Evolutionary conservation across 2,888 invertebrate species (phyloP), one percentile per base, ranked within the genome.

Genomic region (Drosophila robusta): DNA sequence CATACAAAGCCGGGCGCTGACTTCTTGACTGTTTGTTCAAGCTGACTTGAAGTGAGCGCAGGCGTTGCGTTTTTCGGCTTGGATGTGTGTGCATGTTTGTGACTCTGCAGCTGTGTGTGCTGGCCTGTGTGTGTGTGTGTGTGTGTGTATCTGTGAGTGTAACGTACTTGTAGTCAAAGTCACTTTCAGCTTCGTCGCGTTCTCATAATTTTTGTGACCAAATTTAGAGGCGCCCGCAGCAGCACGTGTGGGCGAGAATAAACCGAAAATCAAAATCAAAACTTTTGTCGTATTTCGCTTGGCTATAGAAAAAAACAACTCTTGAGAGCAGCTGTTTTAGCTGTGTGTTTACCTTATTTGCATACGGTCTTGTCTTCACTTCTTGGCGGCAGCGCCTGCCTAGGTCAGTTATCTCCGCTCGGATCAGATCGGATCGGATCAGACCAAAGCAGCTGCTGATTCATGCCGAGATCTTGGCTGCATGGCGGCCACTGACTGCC

Each of bases 91-190:
- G 8, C 29, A 26, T 65, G 42, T 6, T 38, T 56, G 38, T 34
- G 41, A 16, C 26, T 55, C 12, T 55, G 51, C 60, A 38, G 50
- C 46, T 62, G 45, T 54, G 41, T 69, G 12, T 67, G 18, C 18
- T 18, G 1, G 18, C 18, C 46, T 65, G 46, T 45, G 56, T 61
- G 39, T 63, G 39, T 46, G 26, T 49, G 60, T 41, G 71, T 61
- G 68, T 66, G 73, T 70, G 56, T 61, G 39, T 63, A 36, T 46
- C 24, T 49, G 60, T 41, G 71, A 64, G 68, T 66, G 73, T 70
- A 66, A 77, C 68, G 87, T 84, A 85, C 81, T 83, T 87, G 87
- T 85, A 81, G 85, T 80, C 87, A 89, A 87, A 89, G 87, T 87
- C 89, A 86, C 86, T 86, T 86, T 86, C 89, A 79, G 87, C 84